phyloP scores from a whole-genome alignment of 2,113 vertebrate species.

The Chinchilla lanigera region DNA sequence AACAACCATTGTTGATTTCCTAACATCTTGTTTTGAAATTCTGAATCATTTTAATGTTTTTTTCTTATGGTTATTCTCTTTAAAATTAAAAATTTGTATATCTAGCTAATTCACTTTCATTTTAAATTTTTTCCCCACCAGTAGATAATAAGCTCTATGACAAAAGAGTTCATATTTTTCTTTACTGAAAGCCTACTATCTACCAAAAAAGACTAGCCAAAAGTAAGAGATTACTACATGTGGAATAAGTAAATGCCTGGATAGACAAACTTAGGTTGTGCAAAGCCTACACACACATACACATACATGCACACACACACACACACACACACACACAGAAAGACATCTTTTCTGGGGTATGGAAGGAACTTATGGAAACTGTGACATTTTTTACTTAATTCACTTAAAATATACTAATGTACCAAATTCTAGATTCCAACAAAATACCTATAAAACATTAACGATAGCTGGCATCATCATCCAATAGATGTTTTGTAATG shows the following conservation, averaged over 20 bases:
- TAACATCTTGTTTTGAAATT: no score
- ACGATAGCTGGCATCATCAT: not conserved
- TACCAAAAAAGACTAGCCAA: not conserved
- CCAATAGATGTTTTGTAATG: not conserved
- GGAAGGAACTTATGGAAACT: not conserved
- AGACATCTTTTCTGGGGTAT: not conserved
- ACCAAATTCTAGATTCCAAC: constrained; percentile 21
- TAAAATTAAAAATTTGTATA: no score
- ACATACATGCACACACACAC: not conserved
- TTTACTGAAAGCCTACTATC: not conserved
- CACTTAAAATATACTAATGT: not conserved
- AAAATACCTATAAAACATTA: not conserved
- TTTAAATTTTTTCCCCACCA: not conserved
- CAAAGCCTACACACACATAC: not conserved
- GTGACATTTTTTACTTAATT: not conserved
- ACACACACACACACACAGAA: no score
- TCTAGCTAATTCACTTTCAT: not conserved
- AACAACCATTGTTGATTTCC: no score
- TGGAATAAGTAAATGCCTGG: not conserved
- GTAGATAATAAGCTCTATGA: not conserved
- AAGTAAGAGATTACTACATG: not conserved
- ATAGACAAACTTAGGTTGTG: not conserved
- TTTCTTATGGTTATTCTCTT: no score
- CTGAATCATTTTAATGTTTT: no score
- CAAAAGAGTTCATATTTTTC: not conserved